Base-by-base conservation (phyloP, 2,113 vertebrate genomes). In the Halichoerus grypus region DNA sequence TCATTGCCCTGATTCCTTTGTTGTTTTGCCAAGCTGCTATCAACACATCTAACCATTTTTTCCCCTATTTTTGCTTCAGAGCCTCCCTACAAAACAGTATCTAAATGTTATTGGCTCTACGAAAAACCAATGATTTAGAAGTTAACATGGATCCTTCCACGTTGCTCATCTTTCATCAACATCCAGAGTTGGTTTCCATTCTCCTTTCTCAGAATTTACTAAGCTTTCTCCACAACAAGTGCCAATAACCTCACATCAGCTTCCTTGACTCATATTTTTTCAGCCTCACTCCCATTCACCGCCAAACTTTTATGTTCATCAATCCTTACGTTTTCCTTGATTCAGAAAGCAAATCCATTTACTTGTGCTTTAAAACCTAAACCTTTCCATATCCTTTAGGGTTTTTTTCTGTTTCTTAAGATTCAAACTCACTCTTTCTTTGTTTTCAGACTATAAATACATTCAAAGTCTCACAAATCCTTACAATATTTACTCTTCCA, bases 401-500 rank as follows among this genome's bases (percentile, higher is more conserved):
- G 10, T 26, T 92, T 65, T 57, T 57, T 85, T 49, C 53, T 71
- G 42, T 7, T 76, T 90, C 53, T 83, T 76, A 39, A 59, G 33
- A 42, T 42, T 89, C 87, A 91, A 81, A 95, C 72, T 46, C n/a
- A 65, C 14, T 96, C 16, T 79, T 26, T 93, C 67, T 80, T 36
- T 96, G 49, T 16, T 4, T 15, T 89, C 33, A 55, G 16, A 59
- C 19, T 72, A 92, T 28, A 72, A 86, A 69, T 10, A 61, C 22
- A 83, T 51, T 67, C 21, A 77, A 53, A 39, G 33, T 18, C 21
- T 96, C 53, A 72, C n/a, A 94, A 79, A 83, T 49, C 19, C 83
- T 92, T 76, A 63, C 13, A 39, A 57, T 53, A 69, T 65, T 79
- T 88, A 86, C 42, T 97, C 42, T 79, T 93, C 63, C 10, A 97